Conservation (phyloP, 2,888 invertebrate species). For the Harmothoe impar region DNA sequence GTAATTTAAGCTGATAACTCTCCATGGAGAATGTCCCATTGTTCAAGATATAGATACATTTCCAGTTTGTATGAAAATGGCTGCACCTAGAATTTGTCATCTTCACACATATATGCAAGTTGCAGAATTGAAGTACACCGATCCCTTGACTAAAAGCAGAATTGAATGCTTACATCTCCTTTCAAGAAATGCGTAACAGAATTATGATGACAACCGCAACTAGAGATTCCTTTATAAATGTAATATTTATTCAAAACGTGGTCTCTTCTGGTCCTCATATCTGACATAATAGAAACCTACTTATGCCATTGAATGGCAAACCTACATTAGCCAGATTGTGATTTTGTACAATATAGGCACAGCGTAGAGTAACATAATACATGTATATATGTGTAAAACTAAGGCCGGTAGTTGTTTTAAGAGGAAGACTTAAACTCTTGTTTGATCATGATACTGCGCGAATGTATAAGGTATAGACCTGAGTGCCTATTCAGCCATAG, state of each 20-base stretch:
- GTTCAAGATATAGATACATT: background rate
- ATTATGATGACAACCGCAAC: too few species aligned
- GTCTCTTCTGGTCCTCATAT: too few species aligned
- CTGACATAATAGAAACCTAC: too few species aligned
- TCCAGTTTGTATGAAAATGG: background rate
- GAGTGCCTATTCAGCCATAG: background rate
- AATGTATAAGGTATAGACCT: background rate
- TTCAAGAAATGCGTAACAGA: too few species aligned
- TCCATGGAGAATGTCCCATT: background rate
- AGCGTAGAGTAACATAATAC: too few species aligned
- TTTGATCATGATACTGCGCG: background rate
- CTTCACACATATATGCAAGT: constrained; percentile 1
- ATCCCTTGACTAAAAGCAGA: background rate
- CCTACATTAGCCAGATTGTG: too few species aligned
- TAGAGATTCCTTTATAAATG: too few species aligned
- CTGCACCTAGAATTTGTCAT: constrained; percentile 15
- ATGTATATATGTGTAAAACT: too few species aligned
- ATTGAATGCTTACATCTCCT: too few species aligned
- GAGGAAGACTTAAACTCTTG: background rate
- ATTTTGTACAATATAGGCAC: too few species aligned
- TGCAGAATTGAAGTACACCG: background rate
- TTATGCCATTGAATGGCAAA: too few species aligned
- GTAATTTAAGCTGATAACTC: background rate
- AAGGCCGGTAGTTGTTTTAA: background rate
- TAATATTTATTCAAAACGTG: too few species aligned